Percentiles rank a stretch among this genome's conserved stretches.
Conservation (phyloP, 2,888 invertebrate genomes). For the Leptinotarsa peninsularis region DNA sequence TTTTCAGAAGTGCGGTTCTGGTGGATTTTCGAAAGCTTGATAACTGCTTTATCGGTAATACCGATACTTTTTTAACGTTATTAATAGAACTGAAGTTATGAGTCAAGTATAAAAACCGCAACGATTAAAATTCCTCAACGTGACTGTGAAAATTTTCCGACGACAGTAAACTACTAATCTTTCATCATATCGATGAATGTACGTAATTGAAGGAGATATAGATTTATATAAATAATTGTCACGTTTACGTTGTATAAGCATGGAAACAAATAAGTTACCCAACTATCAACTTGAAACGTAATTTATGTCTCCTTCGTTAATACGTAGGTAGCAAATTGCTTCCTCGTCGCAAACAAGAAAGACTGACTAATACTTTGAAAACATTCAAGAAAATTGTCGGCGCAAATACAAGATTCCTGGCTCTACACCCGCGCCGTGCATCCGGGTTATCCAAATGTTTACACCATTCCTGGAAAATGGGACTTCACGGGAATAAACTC, state of each 20-base stretch:
- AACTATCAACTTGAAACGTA: constrained; percentile 23
- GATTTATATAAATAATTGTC: constrained; percentile 38
- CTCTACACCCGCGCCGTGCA: not conserved
- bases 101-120: constrained; percentile 39
- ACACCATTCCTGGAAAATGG: not conserved
- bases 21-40: constrained; percentile 1
- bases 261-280: constrained; percentile 33
- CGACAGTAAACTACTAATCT: constrained; percentile 37
- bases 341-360: constrained; percentile 18
- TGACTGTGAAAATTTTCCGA: constrained; percentile 39
- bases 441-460: not conserved
- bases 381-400: constrained; percentile 11
- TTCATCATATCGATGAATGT: constrained; percentile 29
- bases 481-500: not conserved
- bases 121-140: constrained; percentile 37
- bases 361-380: constrained; percentile 12
- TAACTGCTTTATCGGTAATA: constrained; percentile 5
- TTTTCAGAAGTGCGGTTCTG: not conserved
- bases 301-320: constrained; percentile 20
- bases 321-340: constrained; percentile 21
- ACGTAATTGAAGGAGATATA: constrained; percentile 22
- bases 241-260: constrained; percentile 38
- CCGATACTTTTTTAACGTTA: constrained; percentile 16
- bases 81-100: constrained; percentile 22
- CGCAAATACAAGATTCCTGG: not conserved